Evolutionary conservation across 1,140 invertebrate species (phyloP).

Genomic region (Maniola jurtina): DNA sequence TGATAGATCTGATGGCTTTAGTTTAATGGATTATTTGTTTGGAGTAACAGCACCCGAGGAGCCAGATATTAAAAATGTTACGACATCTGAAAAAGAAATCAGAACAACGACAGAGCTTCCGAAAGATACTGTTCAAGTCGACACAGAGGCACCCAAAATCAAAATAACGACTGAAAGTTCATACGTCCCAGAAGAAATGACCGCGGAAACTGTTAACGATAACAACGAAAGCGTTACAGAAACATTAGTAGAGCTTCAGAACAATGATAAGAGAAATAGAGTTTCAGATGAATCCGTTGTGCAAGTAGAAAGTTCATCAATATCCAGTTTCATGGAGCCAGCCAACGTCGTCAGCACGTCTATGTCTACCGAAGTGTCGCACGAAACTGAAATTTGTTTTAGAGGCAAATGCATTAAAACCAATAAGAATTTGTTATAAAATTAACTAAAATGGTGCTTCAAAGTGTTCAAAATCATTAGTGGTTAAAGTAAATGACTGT

Average conservation of each 20-base stretch:
- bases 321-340: conserved; percentile 76
- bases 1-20: conserved; percentile 61
- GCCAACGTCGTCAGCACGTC: conserved; percentile 83
- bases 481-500: conserved; percentile 22
- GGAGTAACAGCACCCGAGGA: conserved; percentile 48
- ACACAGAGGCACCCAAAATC: conserved; percentile 27
- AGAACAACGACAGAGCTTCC: conserved; percentile 36
- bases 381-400: conserved; percentile 92
- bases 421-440: conserved; percentile 65
- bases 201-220: conserved; percentile 36
- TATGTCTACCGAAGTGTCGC: conserved; percentile 88
- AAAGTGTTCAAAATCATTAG: conserved; percentile 30
- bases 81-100: conserved; percentile 14
- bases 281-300: conserved; percentile 47
- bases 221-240: conserved; percentile 35
- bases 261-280: conserved; percentile 22
- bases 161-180: conserved; percentile 61
- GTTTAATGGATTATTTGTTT: conserved; percentile 70
- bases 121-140: conserved; percentile 20
- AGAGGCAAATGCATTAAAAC: conserved; percentile 90
- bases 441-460: conserved; percentile 25
- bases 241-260: conserved; percentile 12
- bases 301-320: conserved; percentile 55
- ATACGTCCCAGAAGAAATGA: conserved; percentile 68
- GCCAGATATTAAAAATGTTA: conserved; percentile 26